Base-by-base conservation (phyloP, 2,797 vertebrate species). In the Champsocephalus gunnari region DNA sequence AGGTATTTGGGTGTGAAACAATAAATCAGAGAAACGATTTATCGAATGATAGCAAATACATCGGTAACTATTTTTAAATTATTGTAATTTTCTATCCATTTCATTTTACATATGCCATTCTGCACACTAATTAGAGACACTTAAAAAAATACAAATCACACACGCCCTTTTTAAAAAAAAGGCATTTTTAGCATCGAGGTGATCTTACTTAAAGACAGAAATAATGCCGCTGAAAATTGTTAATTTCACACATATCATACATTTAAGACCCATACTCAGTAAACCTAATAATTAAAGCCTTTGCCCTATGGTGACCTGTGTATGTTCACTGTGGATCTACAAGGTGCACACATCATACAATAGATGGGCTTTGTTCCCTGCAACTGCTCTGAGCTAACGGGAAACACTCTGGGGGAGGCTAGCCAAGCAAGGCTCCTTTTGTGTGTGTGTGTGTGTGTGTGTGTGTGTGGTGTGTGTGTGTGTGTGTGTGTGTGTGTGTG, bases 341-440 rank as follows among this genome's bases (percentile, higher is more conserved):
- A 75, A 77, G 77, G 71, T 80, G 59, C 75, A 75, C 65, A 78
- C 55, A 73, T 17, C 70, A 44, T 10, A 85, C 78, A 87, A 86
- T 70, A 70, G 79, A 72, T 61, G 55, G 55, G 88, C 89, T 92
- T 91, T 91, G 90, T 93, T 88, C 78, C 34, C 80, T 47, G 73
- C 58, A 24, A 77, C 60, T 12, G 53, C 79, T 80, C 77, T 9
- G 61, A 81, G 82, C 85, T 83, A 79, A 79, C 72, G 56, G 87
- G 84, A 87, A 89, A 83, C 55, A 79, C 58, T 50, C 69, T 44
- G 72, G 58, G 77, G 71, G 77, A 79, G 61, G 66, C 62, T 11
- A 49, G 82, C 81, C 77, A 85, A 87, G 78, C 77, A 85, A 87
- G 78, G 45, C 78, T 73, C 55, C 74, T 51, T 65, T 54, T 71